Evolutionary conservation across 1,140 invertebrate genomes (phyloP), one percentile per base, ranked within the genome.

Genomic region (Zaprionus taronus): DNA sequence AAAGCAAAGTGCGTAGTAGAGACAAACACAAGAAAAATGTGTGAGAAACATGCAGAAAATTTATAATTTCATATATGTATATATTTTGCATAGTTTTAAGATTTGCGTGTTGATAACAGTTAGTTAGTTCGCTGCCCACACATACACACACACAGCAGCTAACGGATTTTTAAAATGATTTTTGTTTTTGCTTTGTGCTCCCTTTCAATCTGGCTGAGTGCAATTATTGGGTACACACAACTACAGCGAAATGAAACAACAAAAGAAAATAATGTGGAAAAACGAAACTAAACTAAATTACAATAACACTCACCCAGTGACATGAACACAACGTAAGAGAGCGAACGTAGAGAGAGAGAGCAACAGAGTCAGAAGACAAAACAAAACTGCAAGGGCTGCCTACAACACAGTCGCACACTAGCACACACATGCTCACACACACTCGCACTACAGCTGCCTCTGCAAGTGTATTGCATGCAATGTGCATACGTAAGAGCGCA

Each of bases 231-330:
- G 47, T 24, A 51, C 47, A 49, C 7, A 49, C 7, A 49, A 49
- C 5, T 20, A 20, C 4, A 49, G 17, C 17, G 7, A 49, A 49
- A 11, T 22, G 17, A 51, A 51, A 41, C 5, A n/a, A 41, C 9
- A 20, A 20, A 14, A 24, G 12, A 51, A 51, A 51, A 20, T 22
- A 51, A 34, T 11, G 11, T 22, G 9, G n/a, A 24, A 12, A 51
- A 51, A 51, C 47, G 20, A 49, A 49, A n/a, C 41, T 51, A 24
- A 51, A 51, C 47, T 51, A 51, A 51, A 51, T 51, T 22, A 51
- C 47, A 51, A 51, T 51, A 51, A 51, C 47, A 51, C 47, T 51
- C 47, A 51, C 47, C 47, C 47, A 51, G 17, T 51, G 47, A 51
- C 47, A 51, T 51, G 47, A 12, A 51, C 20, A 51, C 38, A 17